Percentiles rank a stretch among this genome's conserved stretches.
Conservation (phyloP, 2,797 vertebrate species). For the Nothura maculosa region DNA sequence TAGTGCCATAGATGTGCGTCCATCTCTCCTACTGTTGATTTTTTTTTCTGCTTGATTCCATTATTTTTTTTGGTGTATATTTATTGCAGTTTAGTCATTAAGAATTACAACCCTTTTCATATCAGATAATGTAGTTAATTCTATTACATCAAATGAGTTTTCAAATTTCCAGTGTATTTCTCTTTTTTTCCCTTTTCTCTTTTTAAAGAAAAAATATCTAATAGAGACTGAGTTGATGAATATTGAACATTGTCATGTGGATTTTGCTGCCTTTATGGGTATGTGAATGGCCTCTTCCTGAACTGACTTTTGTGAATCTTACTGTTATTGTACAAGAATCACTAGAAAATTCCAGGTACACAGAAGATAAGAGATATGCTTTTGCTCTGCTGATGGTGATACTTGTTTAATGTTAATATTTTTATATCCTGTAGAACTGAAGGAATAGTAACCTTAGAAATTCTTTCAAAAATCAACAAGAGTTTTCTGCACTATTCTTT, state of each 20-base stretch:
- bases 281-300: background rate
- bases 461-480: slow-evolving; percentile 44
- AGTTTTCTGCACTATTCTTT: slow-evolving; percentile 28
- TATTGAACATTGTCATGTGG: background rate
- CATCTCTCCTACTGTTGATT: background rate
- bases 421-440: slow-evolving; percentile 47
- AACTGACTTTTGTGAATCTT: background rate
- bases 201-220: background rate
- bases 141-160: background rate
- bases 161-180: background rate
- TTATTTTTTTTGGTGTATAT: background rate
- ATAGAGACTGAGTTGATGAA: background rate
- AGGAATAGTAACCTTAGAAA: background rate
- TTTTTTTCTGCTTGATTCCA: background rate
- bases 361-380: background rate
- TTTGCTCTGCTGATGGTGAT: background rate
- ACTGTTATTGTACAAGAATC: background rate
- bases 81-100: background rate
- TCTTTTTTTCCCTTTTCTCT: background rate
- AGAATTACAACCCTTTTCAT: background rate
- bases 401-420: slow-evolving; percentile 40
- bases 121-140: background rate
- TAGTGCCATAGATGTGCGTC: background rate
- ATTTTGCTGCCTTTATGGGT: background rate
- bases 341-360: background rate